Percentiles rank a stretch among this genome's conserved stretches.
phyloP scores from a whole-genome alignment of 2,113 vertebrate genomes.

The Pygoscelis antarcticus region DNA sequence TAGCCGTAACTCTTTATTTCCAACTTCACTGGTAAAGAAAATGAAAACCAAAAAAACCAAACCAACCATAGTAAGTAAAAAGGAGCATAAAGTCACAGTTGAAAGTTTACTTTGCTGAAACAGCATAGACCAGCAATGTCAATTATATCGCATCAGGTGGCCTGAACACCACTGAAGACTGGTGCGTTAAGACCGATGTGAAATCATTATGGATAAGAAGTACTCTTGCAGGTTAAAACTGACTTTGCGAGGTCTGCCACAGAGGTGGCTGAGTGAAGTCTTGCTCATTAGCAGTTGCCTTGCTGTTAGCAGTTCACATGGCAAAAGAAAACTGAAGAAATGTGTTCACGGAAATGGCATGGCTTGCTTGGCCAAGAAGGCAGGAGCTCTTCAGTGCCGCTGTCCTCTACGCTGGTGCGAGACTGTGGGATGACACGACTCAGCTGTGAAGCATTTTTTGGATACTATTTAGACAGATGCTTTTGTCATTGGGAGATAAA shows the following conservation, averaged over 20 bases:
- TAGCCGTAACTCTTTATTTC: constrained; percentile 20
- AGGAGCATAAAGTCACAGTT: neutral
- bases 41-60: neutral
- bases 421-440: neutral
- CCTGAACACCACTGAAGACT: neutral
- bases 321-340: neutral
- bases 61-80: neutral
- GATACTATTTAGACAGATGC: neutral
- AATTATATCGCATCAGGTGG: neutral
- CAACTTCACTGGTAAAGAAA: neutral
- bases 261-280: neutral
- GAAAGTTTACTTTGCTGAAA: neutral
- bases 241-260: neutral
- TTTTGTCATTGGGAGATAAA: constrained; percentile 30
- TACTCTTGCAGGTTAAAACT: neutral
- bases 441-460: neutral
- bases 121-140: neutral
- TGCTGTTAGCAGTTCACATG: neutral
- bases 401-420: neutral
- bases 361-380: neutral
- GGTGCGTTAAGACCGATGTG: neutral
- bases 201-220: neutral
- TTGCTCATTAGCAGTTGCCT: neutral
- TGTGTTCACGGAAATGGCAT: neutral
- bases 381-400: neutral